Base-by-base conservation (phyloP, 2,888 invertebrate species). In the Acrocyrtus sp. region DNA sequence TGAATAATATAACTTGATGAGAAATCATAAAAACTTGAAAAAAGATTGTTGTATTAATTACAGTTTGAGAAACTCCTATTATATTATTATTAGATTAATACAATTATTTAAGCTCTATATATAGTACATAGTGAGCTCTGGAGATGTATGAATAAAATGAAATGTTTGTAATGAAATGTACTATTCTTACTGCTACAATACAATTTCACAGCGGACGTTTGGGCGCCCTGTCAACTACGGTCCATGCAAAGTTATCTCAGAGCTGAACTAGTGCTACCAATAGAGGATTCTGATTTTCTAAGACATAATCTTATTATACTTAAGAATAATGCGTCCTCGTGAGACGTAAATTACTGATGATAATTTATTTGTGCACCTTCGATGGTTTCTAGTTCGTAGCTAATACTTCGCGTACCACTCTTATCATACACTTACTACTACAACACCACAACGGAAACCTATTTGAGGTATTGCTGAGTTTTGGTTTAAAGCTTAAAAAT, bases 331-430 rank as follows among this genome's bases (percentile, higher is more conserved):
- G 4, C 19, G 50, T 10, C 48, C 58, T 41, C 27, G 26, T 45
- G 39, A 50, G 57, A 57, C 50, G 50, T 41, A 19, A 58, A 34
- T 34, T n/a, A n/a, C 29, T 60, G 60, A 48, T 68, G 66, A 60
- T 68, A 68, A 68, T 68, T 68, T 68, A 68, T 68, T 68, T 68
- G 68, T 68, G 60, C 68, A 68, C 68, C 68, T 53, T 68, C 21
- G 60, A 43, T 60, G 68, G 21, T 68, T 67, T 68, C 51, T 60
- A 68, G 58, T 58, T 53, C 50, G 51, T 60, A 60, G 34, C 34
- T 34, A 34, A 34, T 34, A 34, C 6, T 34, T 34, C 34, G 34
- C 34, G 34, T 34, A 34, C 34, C 34, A 34, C 34, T 34, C 34
- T 34, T 34, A 34, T 34, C 34, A 34, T 34, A 34, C 12, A 56